phyloP scores from a whole-genome alignment of 2,888 invertebrate species.

The Buathra laborator region DNA sequence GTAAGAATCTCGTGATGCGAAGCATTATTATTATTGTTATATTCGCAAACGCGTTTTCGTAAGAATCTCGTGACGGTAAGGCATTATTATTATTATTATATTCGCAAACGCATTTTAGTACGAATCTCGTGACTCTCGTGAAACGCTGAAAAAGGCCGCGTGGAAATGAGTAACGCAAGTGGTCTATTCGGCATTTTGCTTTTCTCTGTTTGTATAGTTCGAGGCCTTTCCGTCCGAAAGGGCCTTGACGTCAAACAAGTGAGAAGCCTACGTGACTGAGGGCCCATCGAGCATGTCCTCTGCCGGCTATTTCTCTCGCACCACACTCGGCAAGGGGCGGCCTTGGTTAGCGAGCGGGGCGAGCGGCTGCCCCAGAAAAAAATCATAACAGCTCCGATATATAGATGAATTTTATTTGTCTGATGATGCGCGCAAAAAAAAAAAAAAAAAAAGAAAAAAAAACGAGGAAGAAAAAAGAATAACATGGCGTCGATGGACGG shows the following conservation, averaged over 20 bases:
- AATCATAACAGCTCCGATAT: slow-evolving; percentile 28
- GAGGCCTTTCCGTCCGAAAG: slow-evolving; percentile 40
- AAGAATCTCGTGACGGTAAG: no score
- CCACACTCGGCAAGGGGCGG: slow-evolving; percentile 29
- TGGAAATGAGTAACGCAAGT: not conserved
- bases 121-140: no score
- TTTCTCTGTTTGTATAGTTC: slow-evolving; percentile 5
- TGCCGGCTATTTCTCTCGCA: not conserved
- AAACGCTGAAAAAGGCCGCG: not conserved
- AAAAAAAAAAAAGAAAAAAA: no score
- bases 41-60: no score
- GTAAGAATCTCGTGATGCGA: no score
- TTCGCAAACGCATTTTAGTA: no score
- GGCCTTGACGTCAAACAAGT: slow-evolving; percentile 26
- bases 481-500: no score
- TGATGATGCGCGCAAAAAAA: no score
- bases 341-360: slow-evolving; percentile 31
- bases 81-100: no score
- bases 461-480: no score
- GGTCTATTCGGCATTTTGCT: no score
- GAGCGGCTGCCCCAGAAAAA: slow-evolving; percentile 2
- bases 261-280: slow-evolving; percentile 45
- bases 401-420: not conserved
- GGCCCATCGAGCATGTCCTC: slow-evolving; percentile 18
- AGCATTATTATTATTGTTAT: no score